Evolutionary conservation across 2,888 invertebrate genomes (phyloP).

Genomic region (Podotricha telesiphe): DNA sequence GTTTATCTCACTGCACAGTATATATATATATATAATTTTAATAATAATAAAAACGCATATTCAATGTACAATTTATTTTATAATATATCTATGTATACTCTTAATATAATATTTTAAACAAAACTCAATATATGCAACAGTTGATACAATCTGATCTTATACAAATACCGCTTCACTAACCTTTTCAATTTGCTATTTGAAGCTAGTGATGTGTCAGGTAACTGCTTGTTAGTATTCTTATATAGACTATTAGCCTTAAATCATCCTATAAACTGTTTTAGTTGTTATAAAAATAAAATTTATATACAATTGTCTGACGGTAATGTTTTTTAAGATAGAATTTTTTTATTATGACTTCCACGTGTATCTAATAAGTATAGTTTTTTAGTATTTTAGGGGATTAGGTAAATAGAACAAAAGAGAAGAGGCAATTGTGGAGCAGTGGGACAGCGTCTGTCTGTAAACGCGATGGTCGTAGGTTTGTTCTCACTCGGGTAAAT

Average conservation of each 20-base stretch:
- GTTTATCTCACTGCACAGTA: too few species aligned
- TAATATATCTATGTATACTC: too few species aligned
- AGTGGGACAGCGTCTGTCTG: too few species aligned
- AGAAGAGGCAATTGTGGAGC: too few species aligned
- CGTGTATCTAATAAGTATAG: background rate
- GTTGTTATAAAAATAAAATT: slow-evolving; percentile 8
- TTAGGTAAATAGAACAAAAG: too few species aligned
- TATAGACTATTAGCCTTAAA: slow-evolving; percentile 23
- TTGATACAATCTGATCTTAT: slow-evolving; percentile 7
- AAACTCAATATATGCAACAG: background rate
- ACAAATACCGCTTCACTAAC: slow-evolving; percentile 11
- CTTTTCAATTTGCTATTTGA: slow-evolving; percentile 24
- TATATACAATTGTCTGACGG: background rate
- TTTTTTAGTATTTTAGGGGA: background rate
- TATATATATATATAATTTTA: too few species aligned
- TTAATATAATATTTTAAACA: slow-evolving; percentile 8
- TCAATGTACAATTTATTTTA: background rate
- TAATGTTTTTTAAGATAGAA: background rate
- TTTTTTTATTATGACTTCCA: background rate
- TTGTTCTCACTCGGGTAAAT: too few species aligned
- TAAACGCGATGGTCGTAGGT: too few species aligned
- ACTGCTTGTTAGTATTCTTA: slow-evolving; percentile 23
- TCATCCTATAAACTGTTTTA: slow-evolving; percentile 12
- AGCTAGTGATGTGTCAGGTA: slow-evolving; percentile 3
- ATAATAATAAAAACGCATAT: too few species aligned